Percentiles rank a stretch among this genome's conserved stretches.
phyloP scores from a whole-genome alignment of 2,797 vertebrate species.

The Helostoma temminkii region DNA sequence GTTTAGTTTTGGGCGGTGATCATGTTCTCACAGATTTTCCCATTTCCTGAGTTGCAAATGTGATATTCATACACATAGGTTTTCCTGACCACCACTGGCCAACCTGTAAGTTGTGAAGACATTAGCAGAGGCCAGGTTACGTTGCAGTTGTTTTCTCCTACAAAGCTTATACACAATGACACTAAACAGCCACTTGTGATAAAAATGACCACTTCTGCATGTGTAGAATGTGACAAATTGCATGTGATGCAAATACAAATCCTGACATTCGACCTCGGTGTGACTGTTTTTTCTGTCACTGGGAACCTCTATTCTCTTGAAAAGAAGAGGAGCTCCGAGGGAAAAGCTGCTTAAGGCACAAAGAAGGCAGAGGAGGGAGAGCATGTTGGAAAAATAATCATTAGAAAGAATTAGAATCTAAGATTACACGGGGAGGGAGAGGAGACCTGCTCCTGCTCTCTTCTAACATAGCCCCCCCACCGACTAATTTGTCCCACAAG shows the following conservation, averaged over 20 bases:
- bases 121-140: constrained; percentile 63
- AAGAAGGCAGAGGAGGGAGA: constrained; percentile 62
- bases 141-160: constrained; percentile 60
- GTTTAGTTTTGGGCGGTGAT: constrained; percentile 56
- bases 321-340: constrained; percentile 61
- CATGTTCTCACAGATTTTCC: constrained; percentile 61
- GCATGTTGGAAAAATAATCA: constrained; percentile 80
- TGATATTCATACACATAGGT: constrained; percentile 60
- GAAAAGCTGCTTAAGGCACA: constrained; percentile 68
- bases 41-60: constrained; percentile 66
- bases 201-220: constrained; percentile 18
- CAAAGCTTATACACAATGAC: constrained; percentile 34
- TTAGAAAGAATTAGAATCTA: constrained; percentile 83
- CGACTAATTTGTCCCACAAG: constrained; percentile 57
- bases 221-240: constrained; percentile 21
- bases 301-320: constrained; percentile 59
- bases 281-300: constrained; percentile 33
- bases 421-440: constrained; percentile 65
- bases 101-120: constrained; percentile 64
- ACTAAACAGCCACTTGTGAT: not conserved
- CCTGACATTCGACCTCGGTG: constrained; percentile 26
- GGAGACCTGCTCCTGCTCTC: constrained; percentile 57
- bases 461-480: constrained; percentile 49
- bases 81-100: constrained; percentile 48
- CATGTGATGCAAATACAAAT: constrained; percentile 48